A percentile compares a stretch with the other conserved stretches of the same genome.
phyloP scores from a whole-genome alignment of 92 coral and sea anemone species.

The Pocillopora meandrina region DNA sequence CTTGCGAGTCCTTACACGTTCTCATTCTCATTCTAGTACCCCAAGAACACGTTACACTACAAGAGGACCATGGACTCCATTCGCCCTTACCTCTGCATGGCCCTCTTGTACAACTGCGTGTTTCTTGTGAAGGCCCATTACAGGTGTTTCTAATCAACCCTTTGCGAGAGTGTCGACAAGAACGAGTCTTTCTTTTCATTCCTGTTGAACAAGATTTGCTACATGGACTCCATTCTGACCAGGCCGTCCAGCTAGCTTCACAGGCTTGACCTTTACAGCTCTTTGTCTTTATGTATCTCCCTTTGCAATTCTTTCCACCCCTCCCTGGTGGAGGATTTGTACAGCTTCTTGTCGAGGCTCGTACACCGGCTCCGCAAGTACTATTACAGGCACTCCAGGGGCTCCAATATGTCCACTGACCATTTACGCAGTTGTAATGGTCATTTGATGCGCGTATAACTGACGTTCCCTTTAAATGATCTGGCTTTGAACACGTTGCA shows the following conservation, averaged over 20 bases:
- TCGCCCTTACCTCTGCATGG: conserved; percentile 62
- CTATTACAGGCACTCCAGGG: conserved; percentile 73
- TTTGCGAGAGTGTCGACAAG: conserved; percentile 55
- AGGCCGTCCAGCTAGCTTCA: conserved; percentile 71
- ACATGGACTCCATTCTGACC: conserved; percentile 86
- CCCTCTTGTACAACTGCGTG: conserved; percentile 42
- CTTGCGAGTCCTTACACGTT: conserved; percentile 59
- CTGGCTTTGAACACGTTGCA: conserved; percentile 74
- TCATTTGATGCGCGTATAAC: conserved; percentile 52
- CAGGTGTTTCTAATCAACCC: conserved; percentile 5
- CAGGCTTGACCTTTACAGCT: conserved; percentile 65
- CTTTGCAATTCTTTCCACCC: conserved; percentile 67
- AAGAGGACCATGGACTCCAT: conserved; percentile 85
- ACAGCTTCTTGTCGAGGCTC: conserved; percentile 69
- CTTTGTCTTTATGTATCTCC: conserved; percentile 45
- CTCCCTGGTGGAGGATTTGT: conserved; percentile 56
- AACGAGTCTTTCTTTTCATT: conserved; percentile 45
- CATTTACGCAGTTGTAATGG: conserved; percentile 69
- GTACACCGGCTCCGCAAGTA: conserved; percentile 78
- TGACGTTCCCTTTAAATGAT: conserved; percentile 62
- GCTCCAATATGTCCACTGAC: conserved; percentile 86
- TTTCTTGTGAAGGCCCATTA: conserved; percentile 45
- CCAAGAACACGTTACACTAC: conserved; percentile 80
- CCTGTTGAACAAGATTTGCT: conserved; percentile 79
- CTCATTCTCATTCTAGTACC: conserved; percentile 71